Evolutionary conservation across 1,140 invertebrate species (phyloP).

Genomic region (Octopus bimaculoides): DNA sequence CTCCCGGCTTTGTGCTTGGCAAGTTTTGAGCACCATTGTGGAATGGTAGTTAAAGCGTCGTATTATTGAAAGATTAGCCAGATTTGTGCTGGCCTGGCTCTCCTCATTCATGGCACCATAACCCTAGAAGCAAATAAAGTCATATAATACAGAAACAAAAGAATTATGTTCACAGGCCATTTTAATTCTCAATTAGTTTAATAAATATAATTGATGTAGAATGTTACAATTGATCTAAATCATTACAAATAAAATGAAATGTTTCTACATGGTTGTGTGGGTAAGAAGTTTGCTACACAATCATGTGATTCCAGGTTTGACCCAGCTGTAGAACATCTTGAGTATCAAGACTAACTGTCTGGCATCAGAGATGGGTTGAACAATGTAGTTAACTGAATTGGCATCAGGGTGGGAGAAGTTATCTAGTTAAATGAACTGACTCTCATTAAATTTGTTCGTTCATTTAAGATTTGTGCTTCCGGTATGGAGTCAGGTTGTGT

Average conservation of each 20-base stretch:
- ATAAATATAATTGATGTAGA: not conserved
- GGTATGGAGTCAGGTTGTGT: not conserved
- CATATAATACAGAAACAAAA: not conserved
- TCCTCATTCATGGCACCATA: constrained; percentile 41
- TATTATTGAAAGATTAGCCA: constrained; percentile 86
- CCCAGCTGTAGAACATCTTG: no score
- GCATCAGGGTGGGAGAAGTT: no score
- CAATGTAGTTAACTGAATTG: no score
- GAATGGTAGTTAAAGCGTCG: constrained; percentile 96
- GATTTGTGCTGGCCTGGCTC: constrained; percentile 29
- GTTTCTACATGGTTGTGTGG: no score
- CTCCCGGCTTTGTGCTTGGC: constrained; percentile 49
- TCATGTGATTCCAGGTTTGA: no score
- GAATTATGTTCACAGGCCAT: not conserved
- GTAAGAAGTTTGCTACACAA: no score
- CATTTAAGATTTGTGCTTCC: no score
- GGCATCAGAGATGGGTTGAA: no score
- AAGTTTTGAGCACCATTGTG: constrained; percentile 90
- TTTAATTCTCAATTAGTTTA: not conserved
- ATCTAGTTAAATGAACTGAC: no score
- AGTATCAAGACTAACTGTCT: no score
- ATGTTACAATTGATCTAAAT: not conserved
- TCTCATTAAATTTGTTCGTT: no score
- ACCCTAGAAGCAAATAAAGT: constrained; percentile 31
- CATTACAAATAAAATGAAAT: no score